phyloP scores from a whole-genome alignment of 2,113 vertebrate species.

The Peromyscus maniculatus region DNA sequence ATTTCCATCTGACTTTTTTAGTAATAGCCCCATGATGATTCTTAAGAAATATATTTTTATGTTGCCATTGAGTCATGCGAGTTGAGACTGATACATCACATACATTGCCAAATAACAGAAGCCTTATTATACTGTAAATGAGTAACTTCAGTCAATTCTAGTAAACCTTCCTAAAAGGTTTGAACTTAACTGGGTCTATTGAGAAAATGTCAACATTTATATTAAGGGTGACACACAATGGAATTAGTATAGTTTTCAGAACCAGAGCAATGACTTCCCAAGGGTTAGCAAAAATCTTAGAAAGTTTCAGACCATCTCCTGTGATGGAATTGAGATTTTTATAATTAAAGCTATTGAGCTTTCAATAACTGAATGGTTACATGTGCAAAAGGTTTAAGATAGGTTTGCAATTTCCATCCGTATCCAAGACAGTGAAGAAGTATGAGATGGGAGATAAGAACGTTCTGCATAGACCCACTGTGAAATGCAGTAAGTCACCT shows the following conservation, averaged over 20 bases:
- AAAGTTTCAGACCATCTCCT: not conserved
- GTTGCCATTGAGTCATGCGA: not conserved
- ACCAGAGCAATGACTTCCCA: not conserved
- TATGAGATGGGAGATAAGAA: not conserved
- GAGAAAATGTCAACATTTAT: constrained; percentile 15
- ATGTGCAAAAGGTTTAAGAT: not conserved
- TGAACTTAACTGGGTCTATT: constrained; percentile 30
- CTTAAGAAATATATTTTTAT: not conserved
- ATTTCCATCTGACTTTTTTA: not conserved
- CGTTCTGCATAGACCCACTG: not conserved
- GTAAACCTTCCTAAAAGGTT: not conserved
- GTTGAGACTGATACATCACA: not conserved
- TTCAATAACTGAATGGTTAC: not conserved
- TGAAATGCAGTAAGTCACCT: not conserved
- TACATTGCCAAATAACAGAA: not conserved
- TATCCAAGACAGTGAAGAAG: not conserved
- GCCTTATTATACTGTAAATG: not conserved
- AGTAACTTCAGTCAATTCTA: not conserved
- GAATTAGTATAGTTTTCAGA: not conserved
- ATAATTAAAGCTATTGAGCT: not conserved
- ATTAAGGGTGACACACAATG: not conserved
- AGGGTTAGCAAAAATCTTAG: not conserved
- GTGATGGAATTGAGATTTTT: not conserved
- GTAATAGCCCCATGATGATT: not conserved
- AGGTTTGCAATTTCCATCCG: not conserved